phyloP scores from a whole-genome alignment of 2,888 invertebrate genomes.

The Galerucella calmariensis region DNA sequence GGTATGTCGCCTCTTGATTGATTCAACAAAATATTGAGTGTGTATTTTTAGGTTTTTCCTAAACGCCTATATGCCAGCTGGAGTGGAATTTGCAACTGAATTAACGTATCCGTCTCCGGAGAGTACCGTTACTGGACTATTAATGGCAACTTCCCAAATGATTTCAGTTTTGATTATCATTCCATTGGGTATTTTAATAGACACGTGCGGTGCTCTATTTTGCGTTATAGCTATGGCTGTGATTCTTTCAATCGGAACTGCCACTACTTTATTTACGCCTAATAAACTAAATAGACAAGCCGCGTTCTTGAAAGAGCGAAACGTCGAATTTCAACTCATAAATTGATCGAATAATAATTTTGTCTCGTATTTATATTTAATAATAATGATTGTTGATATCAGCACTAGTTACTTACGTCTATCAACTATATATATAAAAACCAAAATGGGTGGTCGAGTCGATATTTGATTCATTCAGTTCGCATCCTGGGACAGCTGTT shows the following conservation, averaged over 20 bases:
- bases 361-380: no score
- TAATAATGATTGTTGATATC: no score
- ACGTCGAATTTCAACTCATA: conserved; percentile 37
- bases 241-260: conserved; percentile 47
- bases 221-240: conserved; percentile 44
- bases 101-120: conserved; percentile 54
- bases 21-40: not conserved
- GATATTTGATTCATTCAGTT: no score
- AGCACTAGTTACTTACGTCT: no score
- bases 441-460: no score
- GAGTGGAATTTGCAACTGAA: conserved; percentile 55
- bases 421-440: no score
- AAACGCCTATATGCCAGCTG: conserved; percentile 54
- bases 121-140: conserved; percentile 53
- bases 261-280: conserved; percentile 50
- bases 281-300: conserved; percentile 51
- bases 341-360: conserved; percentile 2
- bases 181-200: conserved; percentile 43
- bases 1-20: conserved; percentile 42
- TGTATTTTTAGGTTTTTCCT: conserved; percentile 50
- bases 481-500: no score
- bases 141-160: conserved; percentile 52
- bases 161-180: conserved; percentile 50
- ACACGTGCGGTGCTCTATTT: conserved; percentile 50
- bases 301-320: conserved; percentile 47